Percentiles rank a stretch among this genome's conserved stretches.
These are phyloP conservation scores for Heliocidaris tuberculata DNA, from an alignment of 35 echinoderm and acorn worm genomes.

Conservation along the genomic window DNA sequence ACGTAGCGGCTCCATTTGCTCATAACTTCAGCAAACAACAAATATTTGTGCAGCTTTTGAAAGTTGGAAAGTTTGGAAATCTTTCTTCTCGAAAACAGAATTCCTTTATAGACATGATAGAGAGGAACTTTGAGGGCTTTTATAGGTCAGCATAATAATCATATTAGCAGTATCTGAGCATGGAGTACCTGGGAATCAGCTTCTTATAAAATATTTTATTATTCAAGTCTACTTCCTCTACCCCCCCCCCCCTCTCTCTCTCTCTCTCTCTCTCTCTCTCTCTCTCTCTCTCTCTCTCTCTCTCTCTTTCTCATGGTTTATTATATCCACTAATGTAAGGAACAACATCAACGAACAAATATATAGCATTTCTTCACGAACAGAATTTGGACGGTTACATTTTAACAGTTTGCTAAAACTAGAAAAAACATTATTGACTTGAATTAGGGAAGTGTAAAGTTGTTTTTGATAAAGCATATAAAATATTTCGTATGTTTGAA, in stretches of 20 bases:
- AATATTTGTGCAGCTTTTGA: neutral
- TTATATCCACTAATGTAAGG: neutral
- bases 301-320: neutral
- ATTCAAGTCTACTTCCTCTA: neutral
- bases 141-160: neutral
- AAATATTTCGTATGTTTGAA: too few species aligned
- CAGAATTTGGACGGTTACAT: too few species aligned
- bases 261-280: neutral
- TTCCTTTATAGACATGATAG: neutral
- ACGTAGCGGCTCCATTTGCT: neutral
- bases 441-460: too few species aligned
- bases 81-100: neutral
- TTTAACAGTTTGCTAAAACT: too few species aligned
- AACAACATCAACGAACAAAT: too few species aligned
- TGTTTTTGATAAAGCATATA: too few species aligned
- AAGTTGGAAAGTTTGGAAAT: neutral
- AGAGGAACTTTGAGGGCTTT: neutral
- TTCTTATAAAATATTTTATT: neutral
- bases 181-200: neutral
- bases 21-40: neutral
- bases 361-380: too few species aligned
- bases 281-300: neutral
- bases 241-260: neutral
- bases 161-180: neutral
- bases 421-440: too few species aligned